A percentile compares a stretch with the other conserved stretches of the same genome.
Conservation (phyloP, 2,797 vertebrate species). For the Anomalospiza imberbis region DNA sequence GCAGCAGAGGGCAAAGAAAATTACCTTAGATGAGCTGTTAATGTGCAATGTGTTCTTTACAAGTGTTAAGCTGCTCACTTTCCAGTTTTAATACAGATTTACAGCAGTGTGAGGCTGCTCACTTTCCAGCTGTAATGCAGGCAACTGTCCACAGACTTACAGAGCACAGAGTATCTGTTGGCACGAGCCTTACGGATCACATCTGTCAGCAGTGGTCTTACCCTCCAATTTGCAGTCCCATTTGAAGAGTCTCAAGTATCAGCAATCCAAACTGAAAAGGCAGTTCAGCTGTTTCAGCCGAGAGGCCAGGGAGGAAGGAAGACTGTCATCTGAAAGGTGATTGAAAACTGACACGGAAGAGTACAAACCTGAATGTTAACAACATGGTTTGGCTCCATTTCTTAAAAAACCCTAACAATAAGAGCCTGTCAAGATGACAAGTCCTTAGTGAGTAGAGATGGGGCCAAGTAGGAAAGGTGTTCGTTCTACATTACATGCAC, state of each 20-base stretch:
- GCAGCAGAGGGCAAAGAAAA: neutral
- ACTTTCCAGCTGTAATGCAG: neutral
- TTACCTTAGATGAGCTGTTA: neutral
- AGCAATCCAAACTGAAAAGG: neutral
- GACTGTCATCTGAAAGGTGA: neutral
- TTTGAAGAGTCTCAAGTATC: neutral
- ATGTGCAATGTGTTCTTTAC: conserved; percentile 11
- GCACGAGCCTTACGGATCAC: neutral
- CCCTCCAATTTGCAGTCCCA: neutral
- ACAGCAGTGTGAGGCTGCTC: neutral
- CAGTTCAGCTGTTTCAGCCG: neutral
- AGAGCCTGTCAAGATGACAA: neutral
- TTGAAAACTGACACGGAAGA: neutral
- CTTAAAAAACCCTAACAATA: neutral
- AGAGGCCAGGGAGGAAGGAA: neutral
- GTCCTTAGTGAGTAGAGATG: neutral
- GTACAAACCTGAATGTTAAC: neutral
- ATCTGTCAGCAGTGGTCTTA: neutral
- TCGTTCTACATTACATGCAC: neutral
- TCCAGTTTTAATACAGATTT: neutral
- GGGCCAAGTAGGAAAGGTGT: neutral
- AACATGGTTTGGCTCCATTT: neutral
- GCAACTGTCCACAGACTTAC: neutral
- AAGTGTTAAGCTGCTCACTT: neutral
- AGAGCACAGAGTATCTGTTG: neutral